Evolutionary conservation across 2,888 invertebrate genomes (phyloP).

Genomic region (Cheilosia impressa): DNA sequence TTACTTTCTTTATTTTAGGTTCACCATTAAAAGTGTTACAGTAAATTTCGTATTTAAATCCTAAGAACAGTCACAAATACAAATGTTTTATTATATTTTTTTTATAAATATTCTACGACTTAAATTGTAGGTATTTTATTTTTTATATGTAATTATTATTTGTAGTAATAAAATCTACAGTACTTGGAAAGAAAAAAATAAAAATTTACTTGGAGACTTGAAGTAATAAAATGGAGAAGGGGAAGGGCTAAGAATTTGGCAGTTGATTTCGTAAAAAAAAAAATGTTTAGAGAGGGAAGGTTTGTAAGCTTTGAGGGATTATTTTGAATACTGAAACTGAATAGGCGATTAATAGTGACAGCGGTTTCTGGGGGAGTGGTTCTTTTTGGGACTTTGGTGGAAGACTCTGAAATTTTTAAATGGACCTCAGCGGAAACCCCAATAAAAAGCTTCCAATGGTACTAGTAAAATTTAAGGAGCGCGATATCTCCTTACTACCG

Average conservation of each 20-base stretch:
- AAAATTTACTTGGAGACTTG: neutral
- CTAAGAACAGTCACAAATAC: conserved; percentile 2
- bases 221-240: neutral
- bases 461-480: too few species aligned
- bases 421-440: too few species aligned
- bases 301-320: neutral
- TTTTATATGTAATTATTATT: neutral
- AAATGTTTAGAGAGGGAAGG: neutral
- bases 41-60: neutral
- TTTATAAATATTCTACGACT: neutral
- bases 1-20: conserved; percentile 6
- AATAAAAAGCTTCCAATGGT: too few species aligned
- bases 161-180: neutral
- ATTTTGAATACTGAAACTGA: too few species aligned
- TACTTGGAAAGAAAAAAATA: neutral
- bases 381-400: too few species aligned
- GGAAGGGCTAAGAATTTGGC: neutral
- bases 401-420: too few species aligned
- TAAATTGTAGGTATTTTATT: neutral
- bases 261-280: neutral
- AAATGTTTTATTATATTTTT: neutral
- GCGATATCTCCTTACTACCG: too few species aligned
- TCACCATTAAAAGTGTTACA: neutral
- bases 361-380: too few species aligned
- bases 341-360: too few species aligned